These are phyloP conservation scores for Amphiprion clarkii DNA, from an alignment of 2,797 vertebrate genomes.

Conservation along the genomic window DNA sequence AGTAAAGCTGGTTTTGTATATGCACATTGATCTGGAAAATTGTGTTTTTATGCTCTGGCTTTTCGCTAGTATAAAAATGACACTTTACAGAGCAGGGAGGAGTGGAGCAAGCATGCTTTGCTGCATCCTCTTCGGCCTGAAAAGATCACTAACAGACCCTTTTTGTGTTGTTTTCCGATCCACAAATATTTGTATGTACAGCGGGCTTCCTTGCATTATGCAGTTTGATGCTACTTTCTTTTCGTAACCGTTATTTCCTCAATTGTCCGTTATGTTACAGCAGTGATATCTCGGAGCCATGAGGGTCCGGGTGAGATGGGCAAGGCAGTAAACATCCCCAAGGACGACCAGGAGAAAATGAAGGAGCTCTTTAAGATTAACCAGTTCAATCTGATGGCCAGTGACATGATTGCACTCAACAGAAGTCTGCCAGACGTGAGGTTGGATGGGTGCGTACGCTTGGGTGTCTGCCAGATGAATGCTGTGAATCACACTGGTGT, in stretches of 20 bases:
- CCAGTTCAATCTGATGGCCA: conserved; percentile 99
- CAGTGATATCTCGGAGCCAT: conserved; percentile 94
- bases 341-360: conserved; percentile 97
- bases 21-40: conserved; percentile 37
- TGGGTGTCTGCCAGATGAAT: conserved; percentile 15
- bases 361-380: conserved; percentile 99
- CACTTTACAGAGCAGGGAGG: conserved; percentile 11
- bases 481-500: conserved; percentile 19
- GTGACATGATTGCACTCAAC: conserved; percentile 97
- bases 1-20: neutral
- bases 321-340: conserved; percentile 94
- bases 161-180: neutral
- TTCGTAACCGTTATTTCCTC: neutral
- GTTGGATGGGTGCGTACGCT: conserved; percentile 91
- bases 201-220: conserved; percentile 10
- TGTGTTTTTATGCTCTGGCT: conserved; percentile 1
- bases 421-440: conserved; percentile 95
- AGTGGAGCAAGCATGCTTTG: conserved; percentile 1
- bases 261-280: conserved; percentile 79
- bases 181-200: neutral
- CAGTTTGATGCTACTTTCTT: conserved; percentile 12
- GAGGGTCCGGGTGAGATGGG: conserved; percentile 98
- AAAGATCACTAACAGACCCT: conserved; percentile 4
- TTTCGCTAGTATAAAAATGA: conserved; percentile 1
- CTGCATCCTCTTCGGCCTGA: conserved; percentile 1